Evolutionary conservation across 2,888 invertebrate species (phyloP), one percentile per base, ranked within the genome.

Genomic region (Timandra comae): DNA sequence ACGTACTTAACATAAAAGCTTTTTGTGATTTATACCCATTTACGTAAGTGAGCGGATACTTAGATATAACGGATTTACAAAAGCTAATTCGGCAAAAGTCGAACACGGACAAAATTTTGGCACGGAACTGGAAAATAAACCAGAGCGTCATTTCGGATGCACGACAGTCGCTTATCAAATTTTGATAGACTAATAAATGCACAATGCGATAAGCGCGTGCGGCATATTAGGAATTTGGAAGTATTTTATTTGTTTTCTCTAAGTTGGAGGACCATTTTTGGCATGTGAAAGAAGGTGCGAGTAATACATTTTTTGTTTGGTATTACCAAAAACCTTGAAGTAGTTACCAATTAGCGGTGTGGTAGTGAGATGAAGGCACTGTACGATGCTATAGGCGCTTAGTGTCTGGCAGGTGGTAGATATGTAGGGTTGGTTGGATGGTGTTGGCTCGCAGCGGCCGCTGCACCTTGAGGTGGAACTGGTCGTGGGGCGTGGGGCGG

Each of bases 381-480:
- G n/a, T n/a, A n/a, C n/a, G n/a, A n/a, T 9, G 11, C 11, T 70
- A 77, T 79, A 78, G 63, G 60, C 56, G 63, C 78, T 64, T 70
- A 76, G 73, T 68, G 80, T 78, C 80, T 79, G 81, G 72, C 82
- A 81, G 82, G 81, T 81, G 80, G 78, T 81, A 81, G 69, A 61
- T 81, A 80, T 79, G 73, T 80, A 73, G 78, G 78, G 79, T 69
- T 70, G 77, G 77, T 70, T 66, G 68, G 63, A 16, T 16, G 16
- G 16, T n/a, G n/a, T n/a, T n/a, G n/a, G n/a, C n/a, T 63, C 63
- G 65, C 63, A 49, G 72, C 69, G 76, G 75, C 56, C 79, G 75
- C 71, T 79, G 77, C 79, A 81, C 80, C 78, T 80, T 77, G 77
- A 74, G 76, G 66, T 67, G 66, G 71, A 79, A 82, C 81, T 75